phyloP scores from a whole-genome alignment of 1,140 invertebrate species.

The Hyphantria cunea region DNA sequence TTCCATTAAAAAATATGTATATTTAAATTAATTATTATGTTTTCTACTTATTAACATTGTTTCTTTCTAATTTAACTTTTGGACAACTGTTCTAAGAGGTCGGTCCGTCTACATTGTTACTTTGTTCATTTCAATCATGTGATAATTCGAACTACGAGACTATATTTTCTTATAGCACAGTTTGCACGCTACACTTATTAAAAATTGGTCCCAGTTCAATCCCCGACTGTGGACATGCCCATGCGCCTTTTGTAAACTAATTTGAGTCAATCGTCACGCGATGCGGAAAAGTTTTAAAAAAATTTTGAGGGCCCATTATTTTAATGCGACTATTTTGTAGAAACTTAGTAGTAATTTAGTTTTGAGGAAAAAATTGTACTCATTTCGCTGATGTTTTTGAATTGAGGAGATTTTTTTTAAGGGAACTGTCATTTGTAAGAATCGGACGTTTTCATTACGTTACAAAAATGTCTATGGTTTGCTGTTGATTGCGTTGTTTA shows the following conservation, averaged over 20 bases:
- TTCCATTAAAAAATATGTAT: too few relatives aligned
- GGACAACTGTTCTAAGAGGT: too few relatives aligned
- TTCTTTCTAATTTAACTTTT: too few relatives aligned
- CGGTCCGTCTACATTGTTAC: too few relatives aligned
- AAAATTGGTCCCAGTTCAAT: slow-evolving; percentile 13
- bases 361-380: slow-evolving; percentile 20
- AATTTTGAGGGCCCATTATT: slow-evolving; percentile 29
- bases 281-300: slow-evolving; percentile 24
- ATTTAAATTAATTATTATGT: too few relatives aligned
- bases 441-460: background rate
- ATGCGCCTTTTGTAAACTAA: slow-evolving; percentile 33
- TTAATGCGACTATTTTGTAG: slow-evolving; percentile 10
- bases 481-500: too few relatives aligned
- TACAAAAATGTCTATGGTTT: background rate
- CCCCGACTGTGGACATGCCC: slow-evolving; percentile 17
- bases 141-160: too few relatives aligned
- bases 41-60: too few relatives aligned
- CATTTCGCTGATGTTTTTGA: background rate
- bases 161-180: background rate
- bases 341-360: slow-evolving; percentile 1
- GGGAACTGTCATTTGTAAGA: background rate
- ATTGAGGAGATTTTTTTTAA: background rate
- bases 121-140: too few relatives aligned
- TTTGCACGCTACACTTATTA: slow-evolving; percentile 28
- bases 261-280: slow-evolving; percentile 34